These are phyloP conservation scores for Danio jaintianensis DNA, from an alignment of 2,797 vertebrate genomes.

Conservation along the genomic window DNA sequence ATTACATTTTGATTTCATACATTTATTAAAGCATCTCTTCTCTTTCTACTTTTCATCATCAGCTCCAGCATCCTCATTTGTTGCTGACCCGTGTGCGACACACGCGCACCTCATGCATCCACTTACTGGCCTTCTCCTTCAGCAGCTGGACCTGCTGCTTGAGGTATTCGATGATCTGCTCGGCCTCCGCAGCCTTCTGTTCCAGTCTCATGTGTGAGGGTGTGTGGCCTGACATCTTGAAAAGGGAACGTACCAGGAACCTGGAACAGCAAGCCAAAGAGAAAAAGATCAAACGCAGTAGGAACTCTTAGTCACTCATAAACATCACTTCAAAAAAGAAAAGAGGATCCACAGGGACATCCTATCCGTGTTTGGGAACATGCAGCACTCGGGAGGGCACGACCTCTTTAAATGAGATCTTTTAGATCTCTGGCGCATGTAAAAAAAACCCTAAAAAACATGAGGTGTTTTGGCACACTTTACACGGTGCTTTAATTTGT, in stretches of 20 bases:
- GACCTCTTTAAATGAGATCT: constrained; percentile 37
- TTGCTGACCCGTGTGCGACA: not conserved
- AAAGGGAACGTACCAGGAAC: constrained; percentile 82
- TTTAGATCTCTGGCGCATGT: constrained; percentile 37
- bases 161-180: constrained; percentile 95
- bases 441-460: no score
- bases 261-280: constrained; percentile 70
- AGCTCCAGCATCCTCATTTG: not conserved
- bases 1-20: no score
- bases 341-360: constrained; percentile 14
- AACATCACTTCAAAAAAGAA: constrained; percentile 31
- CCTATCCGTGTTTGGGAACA: constrained; percentile 36
- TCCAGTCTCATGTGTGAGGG: constrained; percentile 89
- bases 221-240: constrained; percentile 90
- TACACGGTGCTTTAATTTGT: constrained; percentile 36
- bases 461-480: constrained; percentile 43
- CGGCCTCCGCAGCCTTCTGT: constrained; percentile 93
- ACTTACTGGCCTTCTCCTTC: constrained; percentile 96
- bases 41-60: not conserved
- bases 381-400: constrained; percentile 6
- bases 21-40: not conserved
- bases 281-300: constrained; percentile 39
- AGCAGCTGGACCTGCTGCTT: constrained; percentile 95
- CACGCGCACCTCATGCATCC: not conserved
- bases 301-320: constrained; percentile 49